Conservation (phyloP, 2,797 vertebrate genomes). For the Scyliorhinus canicula region DNA sequence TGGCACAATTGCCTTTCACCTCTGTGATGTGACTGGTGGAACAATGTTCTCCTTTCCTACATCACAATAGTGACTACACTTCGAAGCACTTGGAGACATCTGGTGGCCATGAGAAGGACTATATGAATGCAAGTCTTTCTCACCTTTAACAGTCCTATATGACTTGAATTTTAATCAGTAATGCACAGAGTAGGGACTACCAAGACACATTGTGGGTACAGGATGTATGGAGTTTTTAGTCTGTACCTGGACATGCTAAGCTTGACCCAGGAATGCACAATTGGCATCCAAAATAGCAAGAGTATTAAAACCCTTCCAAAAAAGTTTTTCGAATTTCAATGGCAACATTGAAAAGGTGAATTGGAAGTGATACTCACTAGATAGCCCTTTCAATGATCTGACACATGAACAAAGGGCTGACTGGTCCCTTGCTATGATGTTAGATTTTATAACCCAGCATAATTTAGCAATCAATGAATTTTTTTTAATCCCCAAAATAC, state of each 20-base stretch:
- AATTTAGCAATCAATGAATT: too few relatives aligned
- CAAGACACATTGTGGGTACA: not conserved
- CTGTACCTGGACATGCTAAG: not conserved
- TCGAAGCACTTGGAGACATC: too few relatives aligned
- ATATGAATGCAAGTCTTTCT: too few relatives aligned
- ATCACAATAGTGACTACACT: not conserved
- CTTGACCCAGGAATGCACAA: not conserved
- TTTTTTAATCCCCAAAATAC: not conserved
- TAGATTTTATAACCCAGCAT: not conserved
- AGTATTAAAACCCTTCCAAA: not conserved
- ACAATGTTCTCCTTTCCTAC: not conserved
- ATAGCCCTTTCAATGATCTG: not conserved
- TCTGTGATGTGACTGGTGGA: not conserved
- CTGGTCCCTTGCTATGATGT: not conserved
- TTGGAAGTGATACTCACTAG: not conserved
- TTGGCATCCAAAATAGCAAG: not conserved
- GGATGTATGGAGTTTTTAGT: not conserved
- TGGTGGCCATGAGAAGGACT: too few relatives aligned
- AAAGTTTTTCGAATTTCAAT: not conserved
- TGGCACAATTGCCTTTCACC: not conserved
- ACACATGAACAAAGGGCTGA: not conserved
- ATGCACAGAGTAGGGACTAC: not conserved
- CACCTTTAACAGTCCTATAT: not conserved
- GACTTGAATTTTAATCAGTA: not conserved
- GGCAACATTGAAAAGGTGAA: not conserved